Evolutionary conservation across 1,140 invertebrate genomes (phyloP).

Genomic region (Ceratitis capitata): DNA sequence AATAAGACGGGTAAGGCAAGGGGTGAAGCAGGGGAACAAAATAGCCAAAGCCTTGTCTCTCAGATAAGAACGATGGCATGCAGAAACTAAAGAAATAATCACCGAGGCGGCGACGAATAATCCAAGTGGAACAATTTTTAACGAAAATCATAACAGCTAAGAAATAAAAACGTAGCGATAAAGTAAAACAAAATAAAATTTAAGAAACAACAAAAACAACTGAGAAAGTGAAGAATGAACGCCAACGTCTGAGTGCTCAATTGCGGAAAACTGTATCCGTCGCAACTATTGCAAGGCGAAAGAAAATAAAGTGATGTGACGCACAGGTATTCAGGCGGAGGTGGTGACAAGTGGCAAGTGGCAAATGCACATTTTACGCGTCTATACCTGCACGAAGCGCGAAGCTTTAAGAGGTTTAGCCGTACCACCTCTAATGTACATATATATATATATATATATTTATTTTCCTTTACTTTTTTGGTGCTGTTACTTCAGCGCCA

Average conservation of each 20-base stretch:
- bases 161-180: background rate
- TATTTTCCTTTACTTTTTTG: background rate
- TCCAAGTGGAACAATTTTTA: slow-evolving; percentile 23
- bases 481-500: background rate
- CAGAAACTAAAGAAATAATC: slow-evolving; percentile 33
- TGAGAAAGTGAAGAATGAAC: slow-evolving; percentile 5
- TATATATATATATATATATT: too few species aligned
- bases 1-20: background rate
- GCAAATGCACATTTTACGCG: background rate
- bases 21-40: background rate
- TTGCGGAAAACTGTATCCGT: background rate
- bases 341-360: background rate
- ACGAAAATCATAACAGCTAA: background rate
- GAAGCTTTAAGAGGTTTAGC: background rate
- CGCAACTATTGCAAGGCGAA: background rate
- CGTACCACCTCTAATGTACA: background rate
- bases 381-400: background rate
- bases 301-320: background rate
- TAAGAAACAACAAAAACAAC: background rate
- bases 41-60: too few species aligned
- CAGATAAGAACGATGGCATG: background rate
- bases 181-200: background rate
- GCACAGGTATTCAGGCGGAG: background rate
- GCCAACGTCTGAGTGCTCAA: background rate
- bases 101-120: slow-evolving; percentile 24